Evolutionary conservation across 2,888 invertebrate genomes (phyloP).

Genomic region (Torymus tubicola): DNA sequence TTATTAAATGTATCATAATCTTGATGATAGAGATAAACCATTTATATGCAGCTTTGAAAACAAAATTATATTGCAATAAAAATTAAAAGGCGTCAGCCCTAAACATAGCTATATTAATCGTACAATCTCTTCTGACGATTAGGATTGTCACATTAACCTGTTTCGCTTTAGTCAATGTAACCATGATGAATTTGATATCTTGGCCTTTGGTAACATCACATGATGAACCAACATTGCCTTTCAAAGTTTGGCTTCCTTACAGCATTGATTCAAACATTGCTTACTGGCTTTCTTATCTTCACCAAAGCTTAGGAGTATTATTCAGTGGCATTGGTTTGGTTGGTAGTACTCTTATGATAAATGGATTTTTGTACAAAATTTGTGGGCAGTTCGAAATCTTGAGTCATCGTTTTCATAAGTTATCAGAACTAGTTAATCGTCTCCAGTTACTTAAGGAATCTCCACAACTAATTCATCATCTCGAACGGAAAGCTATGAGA

Average conservation of each 20-base stretch:
- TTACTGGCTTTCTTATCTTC: background rate
- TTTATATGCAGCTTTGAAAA: too few relatives aligned
- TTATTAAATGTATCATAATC: too few relatives aligned
- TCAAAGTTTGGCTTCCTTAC: conserved; percentile 8
- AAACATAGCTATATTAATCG: too few relatives aligned
- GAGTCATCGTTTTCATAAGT: background rate
- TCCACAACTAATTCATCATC: background rate
- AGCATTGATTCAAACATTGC: background rate
- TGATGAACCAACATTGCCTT: background rate
- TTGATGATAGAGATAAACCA: too few relatives aligned
- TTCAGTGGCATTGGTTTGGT: background rate
- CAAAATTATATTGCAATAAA: too few relatives aligned
- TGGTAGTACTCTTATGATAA: background rate
- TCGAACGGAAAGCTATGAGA: background rate
- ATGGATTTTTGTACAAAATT: background rate
- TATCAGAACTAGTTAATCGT: background rate
- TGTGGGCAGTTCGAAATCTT: background rate
- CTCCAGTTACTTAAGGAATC: background rate
- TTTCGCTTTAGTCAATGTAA: background rate
- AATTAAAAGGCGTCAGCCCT: too few relatives aligned
- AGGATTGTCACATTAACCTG: background rate
- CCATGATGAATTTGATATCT: background rate
- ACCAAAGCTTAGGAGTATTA: background rate
- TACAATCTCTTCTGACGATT: background rate
- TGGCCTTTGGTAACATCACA: background rate